phyloP scores from a whole-genome alignment of 1,140 invertebrate genomes.

The Drosophila bocqueti region DNA sequence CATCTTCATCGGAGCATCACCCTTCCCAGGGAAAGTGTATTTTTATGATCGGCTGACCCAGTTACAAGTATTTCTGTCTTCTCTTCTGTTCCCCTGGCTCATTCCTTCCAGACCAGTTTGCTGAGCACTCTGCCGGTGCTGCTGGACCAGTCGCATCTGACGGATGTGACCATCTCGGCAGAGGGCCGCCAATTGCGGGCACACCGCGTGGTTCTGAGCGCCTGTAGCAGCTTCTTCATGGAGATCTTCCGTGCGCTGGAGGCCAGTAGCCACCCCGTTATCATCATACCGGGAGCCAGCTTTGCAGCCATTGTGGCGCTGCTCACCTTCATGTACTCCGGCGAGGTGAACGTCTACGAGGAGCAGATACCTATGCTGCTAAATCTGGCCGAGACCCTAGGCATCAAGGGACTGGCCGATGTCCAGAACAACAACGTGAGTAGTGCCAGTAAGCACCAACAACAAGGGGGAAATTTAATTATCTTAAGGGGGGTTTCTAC shows the following conservation, averaged over 20 bases:
- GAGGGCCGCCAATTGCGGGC: conserved; percentile 92
- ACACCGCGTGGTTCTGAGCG: conserved; percentile 94
- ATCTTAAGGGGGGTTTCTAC: too few relatives aligned
- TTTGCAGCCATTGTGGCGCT: conserved; percentile 92
- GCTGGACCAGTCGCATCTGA: conserved; percentile 93
- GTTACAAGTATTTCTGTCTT: conserved; percentile 19
- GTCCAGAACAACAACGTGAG: conserved; percentile 88
- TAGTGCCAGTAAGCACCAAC: conserved; percentile 14
- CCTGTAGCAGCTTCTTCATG: conserved; percentile 96
- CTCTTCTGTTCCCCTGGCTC: neutral
- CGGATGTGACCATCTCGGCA: conserved; percentile 95
- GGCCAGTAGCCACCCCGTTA: conserved; percentile 91
- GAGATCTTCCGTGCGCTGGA: conserved; percentile 92
- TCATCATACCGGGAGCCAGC: conserved; percentile 92
- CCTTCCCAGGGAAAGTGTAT: conserved; percentile 46
- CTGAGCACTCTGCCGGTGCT: conserved; percentile 93
- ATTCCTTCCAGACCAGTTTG: conserved; percentile 88
- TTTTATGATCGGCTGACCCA: conserved; percentile 60
- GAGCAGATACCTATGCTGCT: conserved; percentile 92
- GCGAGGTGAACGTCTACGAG: conserved; percentile 95
- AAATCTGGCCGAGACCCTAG: conserved; percentile 92
- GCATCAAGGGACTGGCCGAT: conserved; percentile 94
- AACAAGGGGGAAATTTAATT: neutral
- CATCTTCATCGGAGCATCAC: conserved; percentile 8
- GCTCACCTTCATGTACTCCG: conserved; percentile 96